Percentiles rank a stretch among this genome's conserved stretches.
Conservation (phyloP, 2,113 vertebrate genomes). For the Tonatia bakeri region DNA sequence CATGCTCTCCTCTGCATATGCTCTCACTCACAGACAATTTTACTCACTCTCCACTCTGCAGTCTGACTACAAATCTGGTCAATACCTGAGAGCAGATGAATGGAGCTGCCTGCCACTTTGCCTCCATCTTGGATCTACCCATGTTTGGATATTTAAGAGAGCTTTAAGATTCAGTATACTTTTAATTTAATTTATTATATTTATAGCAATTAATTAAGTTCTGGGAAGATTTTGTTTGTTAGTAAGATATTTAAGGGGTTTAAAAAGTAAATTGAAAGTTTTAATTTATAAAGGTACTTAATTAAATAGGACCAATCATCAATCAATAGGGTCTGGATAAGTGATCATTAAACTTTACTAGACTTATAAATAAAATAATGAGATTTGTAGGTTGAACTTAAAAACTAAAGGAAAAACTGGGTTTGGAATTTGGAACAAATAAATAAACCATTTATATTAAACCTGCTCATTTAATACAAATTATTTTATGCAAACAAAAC, state of each 20-base stretch:
- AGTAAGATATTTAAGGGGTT: background rate
- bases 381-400: background rate
- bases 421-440: background rate
- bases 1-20: no score
- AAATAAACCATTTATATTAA: background rate
- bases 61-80: no score
- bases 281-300: slow-evolving; percentile 12
- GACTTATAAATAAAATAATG: background rate
- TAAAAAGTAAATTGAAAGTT: background rate
- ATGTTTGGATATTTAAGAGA: slow-evolving; percentile 8
- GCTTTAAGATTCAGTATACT: background rate
- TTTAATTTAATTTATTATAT: background rate
- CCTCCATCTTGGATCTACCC: no score
- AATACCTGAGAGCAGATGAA: no score
- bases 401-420: background rate
- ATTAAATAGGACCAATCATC: background rate
- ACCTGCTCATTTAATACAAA: background rate
- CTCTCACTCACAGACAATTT: no score
- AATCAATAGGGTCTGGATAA: background rate
- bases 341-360: background rate
- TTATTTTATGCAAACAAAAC: background rate
- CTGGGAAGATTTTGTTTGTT: background rate
- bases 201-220: background rate
- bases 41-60: no score
- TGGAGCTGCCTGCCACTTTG: no score